Evolutionary conservation across 2,113 vertebrate species (phyloP).

Genomic region (Cercocebus atys): DNA sequence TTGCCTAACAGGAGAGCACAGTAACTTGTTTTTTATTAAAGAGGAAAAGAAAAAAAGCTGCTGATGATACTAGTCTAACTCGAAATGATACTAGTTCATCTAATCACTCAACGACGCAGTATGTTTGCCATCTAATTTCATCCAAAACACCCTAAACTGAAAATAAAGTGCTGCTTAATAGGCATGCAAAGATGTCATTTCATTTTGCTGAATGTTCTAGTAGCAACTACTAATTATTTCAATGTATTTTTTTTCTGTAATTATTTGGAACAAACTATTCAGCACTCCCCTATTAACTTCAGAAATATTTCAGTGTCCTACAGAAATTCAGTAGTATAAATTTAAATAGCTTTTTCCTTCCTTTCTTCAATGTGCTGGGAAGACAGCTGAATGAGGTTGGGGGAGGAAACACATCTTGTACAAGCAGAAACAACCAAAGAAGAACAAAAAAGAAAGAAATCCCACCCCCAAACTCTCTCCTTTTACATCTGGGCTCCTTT

Average conservation of each 20-base stretch:
- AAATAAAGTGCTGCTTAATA: constrained; percentile 84
- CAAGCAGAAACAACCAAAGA: constrained; percentile 48
- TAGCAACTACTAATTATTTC: constrained; percentile 86
- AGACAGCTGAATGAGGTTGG: constrained; percentile 78
- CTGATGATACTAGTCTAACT: constrained; percentile 55
- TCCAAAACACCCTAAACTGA: constrained; percentile 82
- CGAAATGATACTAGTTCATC: constrained; percentile 57
- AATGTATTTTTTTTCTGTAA: constrained; percentile 81
- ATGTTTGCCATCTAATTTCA: constrained; percentile 82
- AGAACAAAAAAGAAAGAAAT: not conserved
- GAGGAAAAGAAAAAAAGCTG: constrained; percentile 40
- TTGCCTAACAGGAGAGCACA: not conserved
- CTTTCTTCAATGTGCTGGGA: constrained; percentile 71
- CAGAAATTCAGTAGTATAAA: constrained; percentile 83
- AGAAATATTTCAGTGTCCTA: constrained; percentile 78
- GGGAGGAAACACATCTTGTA: constrained; percentile 61
- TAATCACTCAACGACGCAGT: constrained; percentile 46
- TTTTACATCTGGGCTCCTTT: not conserved
- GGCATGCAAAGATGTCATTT: constrained; percentile 80
- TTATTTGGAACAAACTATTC: constrained; percentile 82
- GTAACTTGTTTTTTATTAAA: not conserved
- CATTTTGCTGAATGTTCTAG: constrained; percentile 82
- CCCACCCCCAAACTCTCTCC: not conserved
- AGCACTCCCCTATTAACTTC: constrained; percentile 75
- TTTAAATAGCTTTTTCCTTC: constrained; percentile 73